Evolutionary conservation across 1,140 invertebrate species (phyloP).

Genomic region (Drosophila pallidifrons): DNA sequence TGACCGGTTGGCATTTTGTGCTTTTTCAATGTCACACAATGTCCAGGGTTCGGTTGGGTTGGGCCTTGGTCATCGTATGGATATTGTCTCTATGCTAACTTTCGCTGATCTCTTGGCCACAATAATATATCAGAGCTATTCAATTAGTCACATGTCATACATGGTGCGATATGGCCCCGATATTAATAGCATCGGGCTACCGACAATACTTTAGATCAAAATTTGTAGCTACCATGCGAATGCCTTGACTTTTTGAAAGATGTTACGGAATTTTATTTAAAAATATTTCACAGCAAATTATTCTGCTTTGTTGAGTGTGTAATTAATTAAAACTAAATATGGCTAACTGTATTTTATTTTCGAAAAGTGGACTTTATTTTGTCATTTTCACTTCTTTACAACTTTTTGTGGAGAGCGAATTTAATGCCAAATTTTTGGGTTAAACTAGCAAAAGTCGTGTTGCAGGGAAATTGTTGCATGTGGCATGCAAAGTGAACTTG

Average conservation of each 20-base stretch:
- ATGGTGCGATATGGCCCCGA: constrained; percentile 63
- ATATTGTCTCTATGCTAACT: constrained; percentile 43
- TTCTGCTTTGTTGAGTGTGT: too few species aligned
- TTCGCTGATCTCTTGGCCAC: constrained; percentile 68
- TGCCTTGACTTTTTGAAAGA: neutral
- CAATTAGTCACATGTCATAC: constrained; percentile 82
- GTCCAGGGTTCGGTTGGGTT: constrained; percentile 5
- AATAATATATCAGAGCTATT: constrained; percentile 73
- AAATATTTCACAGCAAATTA: neutral
- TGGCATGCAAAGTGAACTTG: constrained; percentile 67
- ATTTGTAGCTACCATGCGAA: constrained; percentile 33
- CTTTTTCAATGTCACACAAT: constrained; percentile 59
- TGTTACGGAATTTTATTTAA: neutral
- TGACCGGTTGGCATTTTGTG: constrained; percentile 30
- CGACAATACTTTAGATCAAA: constrained; percentile 6
- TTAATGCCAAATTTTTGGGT: neutral
- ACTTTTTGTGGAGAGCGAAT: neutral
- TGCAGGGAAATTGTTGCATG: constrained; percentile 60
- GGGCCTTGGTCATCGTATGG: neutral
- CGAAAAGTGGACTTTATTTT: too few species aligned
- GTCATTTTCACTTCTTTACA: too few species aligned
- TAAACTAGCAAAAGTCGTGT: constrained; percentile 7
- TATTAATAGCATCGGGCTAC: constrained; percentile 72
- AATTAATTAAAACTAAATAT: too few species aligned
- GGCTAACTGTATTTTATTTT: too few species aligned